phyloP scores from a whole-genome alignment of 2,113 vertebrate species.

The Scomber scombrus region DNA sequence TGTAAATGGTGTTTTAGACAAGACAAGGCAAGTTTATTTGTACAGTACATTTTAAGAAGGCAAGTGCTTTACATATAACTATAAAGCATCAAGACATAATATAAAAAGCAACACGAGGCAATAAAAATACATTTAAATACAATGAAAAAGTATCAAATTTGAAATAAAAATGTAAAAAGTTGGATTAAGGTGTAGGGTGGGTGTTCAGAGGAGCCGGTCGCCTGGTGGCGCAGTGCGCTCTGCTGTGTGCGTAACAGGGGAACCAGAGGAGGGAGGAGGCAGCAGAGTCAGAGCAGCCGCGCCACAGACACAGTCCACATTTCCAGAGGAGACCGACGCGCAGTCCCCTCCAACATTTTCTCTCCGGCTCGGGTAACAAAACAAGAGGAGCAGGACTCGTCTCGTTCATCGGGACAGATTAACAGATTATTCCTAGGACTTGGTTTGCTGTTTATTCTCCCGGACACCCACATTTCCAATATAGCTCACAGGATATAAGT shows the following conservation, averaged over 20 bases:
- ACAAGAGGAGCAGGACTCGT: constrained; percentile 61
- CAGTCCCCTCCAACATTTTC: constrained; percentile 39
- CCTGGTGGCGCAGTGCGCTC: constrained; percentile 64
- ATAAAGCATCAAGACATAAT: too few relatives aligned
- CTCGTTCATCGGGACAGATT: constrained; percentile 32
- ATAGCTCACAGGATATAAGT: constrained; percentile 67
- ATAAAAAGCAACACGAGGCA: too few relatives aligned
- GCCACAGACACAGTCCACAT: constrained; percentile 60
- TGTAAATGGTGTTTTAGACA: too few relatives aligned
- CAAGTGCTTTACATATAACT: too few relatives aligned
- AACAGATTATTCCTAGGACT: constrained; percentile 32
- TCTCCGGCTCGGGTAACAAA: constrained; percentile 58
- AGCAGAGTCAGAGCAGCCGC: constrained; percentile 34
- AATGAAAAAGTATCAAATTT: background rate
- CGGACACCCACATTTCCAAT: constrained; percentile 33
- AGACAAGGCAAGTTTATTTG: too few relatives aligned
- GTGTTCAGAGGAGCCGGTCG: constrained; percentile 6
- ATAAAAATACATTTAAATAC: too few relatives aligned
- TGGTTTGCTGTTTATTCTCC: constrained; percentile 10
- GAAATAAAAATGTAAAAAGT: background rate
- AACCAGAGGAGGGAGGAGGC: constrained; percentile 60
- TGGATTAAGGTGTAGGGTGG: background rate
- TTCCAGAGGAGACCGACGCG: constrained; percentile 54
- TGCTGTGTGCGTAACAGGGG: background rate
- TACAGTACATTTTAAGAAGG: too few relatives aligned